Evolutionary conservation across 64 coral and sea anemone species (phyloP).

Genomic region (Astreopora myriophthalma): DNA sequence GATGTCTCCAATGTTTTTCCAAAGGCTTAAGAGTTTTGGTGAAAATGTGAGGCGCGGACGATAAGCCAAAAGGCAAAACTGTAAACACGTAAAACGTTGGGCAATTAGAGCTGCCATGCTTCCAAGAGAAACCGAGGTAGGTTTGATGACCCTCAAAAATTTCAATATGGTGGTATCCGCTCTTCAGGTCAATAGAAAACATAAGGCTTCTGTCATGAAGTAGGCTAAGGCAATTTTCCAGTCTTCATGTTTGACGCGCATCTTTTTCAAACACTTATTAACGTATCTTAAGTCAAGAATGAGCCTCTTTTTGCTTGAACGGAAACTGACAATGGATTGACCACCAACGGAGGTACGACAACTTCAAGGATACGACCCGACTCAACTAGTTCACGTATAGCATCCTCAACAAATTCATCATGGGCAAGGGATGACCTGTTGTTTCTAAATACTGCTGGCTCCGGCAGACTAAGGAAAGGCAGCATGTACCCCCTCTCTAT

Average conservation of each 20-base stretch:
- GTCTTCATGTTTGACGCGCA: conserved; percentile 45
- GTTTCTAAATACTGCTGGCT: neutral
- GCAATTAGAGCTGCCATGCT: neutral
- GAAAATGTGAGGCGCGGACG: conserved; percentile 3
- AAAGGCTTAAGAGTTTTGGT: conserved; percentile 7
- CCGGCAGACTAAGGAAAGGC: neutral
- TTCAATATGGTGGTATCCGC: conserved; percentile 25
- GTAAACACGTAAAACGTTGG: neutral
- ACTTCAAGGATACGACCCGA: neutral
- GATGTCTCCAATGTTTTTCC: neutral
- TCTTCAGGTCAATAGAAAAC: conserved; percentile 31
- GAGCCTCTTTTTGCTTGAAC: conserved; percentile 47
- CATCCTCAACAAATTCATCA: conserved; percentile 4
- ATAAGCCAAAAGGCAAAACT: conserved; percentile 26
- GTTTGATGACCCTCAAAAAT: neutral
- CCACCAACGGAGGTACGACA: neutral
- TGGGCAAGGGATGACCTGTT: conserved; percentile 29
- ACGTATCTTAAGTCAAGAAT: conserved; percentile 64
- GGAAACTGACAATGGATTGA: conserved; percentile 53
- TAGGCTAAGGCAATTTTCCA: conserved; percentile 14
- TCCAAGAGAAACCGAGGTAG: conserved; percentile 22
- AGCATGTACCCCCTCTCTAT: conserved; percentile 9
- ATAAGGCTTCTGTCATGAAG: neutral
- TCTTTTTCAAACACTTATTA: conserved; percentile 37
- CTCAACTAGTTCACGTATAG: neutral